Evolutionary conservation across 1,140 invertebrate genomes (phyloP), one percentile per base, ranked within the genome.

Genomic region (Tribolium madens): DNA sequence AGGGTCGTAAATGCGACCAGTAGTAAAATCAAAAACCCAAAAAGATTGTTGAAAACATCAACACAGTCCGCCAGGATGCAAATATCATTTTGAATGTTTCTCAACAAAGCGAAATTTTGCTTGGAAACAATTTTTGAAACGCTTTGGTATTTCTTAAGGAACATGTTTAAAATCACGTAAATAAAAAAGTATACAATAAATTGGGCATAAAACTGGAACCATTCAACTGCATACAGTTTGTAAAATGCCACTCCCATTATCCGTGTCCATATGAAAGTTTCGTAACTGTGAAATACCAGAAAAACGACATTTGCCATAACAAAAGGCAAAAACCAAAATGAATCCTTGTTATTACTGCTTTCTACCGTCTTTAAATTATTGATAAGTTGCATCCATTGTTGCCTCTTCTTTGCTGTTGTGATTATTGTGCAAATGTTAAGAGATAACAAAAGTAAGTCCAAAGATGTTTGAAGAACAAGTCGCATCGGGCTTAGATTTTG

Each of bases 151-250:
- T 12, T 64, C 4, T 12, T 7, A 12, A 64, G 21, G 6, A 64
- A 31, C 57, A 64, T 33, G 2, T 64, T 42, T 36, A 36, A 33
- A 13, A 64, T 4, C n/a, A 10, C 12, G 12, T 64, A 33, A 12
- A 64, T 12, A n/a, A 64, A 1, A 64, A 64, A 64, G 12, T 64
- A 64, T 2, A 33, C 14, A 1, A 64, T 31, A 13, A 64, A 64
- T 12, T 64, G 57, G 6, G 26, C n/a, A 33, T 64, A 64, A n/a
- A 31, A 7, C 31, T 64, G 57, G 6, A 64, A 26, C 1, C n/a
- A 33, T 12, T 64, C 57, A 18, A 64, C 17, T n/a, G 57, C 57
- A 12, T 33, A 64, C 6, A 13, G 21, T 18, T 64, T 33, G 12
- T 33, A 31, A 33, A 36, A 64, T 4, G 31, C 57, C 7, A 33